phyloP scores from a whole-genome alignment of 2,797 vertebrate species.

The Tadarida brasiliensis region DNA sequence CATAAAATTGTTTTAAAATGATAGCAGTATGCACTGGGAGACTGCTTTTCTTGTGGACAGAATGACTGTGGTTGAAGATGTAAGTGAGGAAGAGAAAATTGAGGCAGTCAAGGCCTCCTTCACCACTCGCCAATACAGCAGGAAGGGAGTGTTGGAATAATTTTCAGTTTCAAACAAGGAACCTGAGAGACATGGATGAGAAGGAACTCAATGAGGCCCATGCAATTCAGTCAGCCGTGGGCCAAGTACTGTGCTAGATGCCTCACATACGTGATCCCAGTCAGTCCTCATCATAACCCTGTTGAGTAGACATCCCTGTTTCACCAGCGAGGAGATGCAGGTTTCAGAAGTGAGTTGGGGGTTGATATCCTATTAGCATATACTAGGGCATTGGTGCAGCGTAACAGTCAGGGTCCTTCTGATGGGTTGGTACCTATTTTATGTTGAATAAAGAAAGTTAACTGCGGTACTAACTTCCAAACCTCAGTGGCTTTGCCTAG shows the following conservation, averaged over 20 bases:
- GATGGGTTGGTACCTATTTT: slow-evolving; percentile 3
- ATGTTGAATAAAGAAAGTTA: slow-evolving; percentile 29
- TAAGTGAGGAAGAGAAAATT: slow-evolving; percentile 12
- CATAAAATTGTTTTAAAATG: slow-evolving; percentile 47
- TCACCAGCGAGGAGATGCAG: background rate
- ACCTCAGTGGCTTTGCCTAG: slow-evolving; percentile 15
- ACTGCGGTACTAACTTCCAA: background rate
- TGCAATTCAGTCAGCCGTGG: background rate
- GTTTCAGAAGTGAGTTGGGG: background rate
- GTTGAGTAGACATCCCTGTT: background rate
- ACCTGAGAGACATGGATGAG: background rate
- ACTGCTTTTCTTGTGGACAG: background rate
- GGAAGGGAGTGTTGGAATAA: background rate
- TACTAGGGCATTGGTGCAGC: background rate
- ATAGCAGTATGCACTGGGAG: background rate
- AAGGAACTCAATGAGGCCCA: background rate
- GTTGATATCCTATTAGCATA: background rate
- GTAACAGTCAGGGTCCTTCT: background rate
- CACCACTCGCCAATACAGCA: background rate
- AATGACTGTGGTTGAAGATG: background rate
- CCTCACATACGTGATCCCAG: background rate
- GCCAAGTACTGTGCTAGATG: background rate
- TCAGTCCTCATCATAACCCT: background rate
- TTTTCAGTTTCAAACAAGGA: slow-evolving; percentile 36
- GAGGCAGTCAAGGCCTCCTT: background rate